phyloP scores from a whole-genome alignment of 23 tunicate genomes.

The Clavelina lepadiformis region DNA sequence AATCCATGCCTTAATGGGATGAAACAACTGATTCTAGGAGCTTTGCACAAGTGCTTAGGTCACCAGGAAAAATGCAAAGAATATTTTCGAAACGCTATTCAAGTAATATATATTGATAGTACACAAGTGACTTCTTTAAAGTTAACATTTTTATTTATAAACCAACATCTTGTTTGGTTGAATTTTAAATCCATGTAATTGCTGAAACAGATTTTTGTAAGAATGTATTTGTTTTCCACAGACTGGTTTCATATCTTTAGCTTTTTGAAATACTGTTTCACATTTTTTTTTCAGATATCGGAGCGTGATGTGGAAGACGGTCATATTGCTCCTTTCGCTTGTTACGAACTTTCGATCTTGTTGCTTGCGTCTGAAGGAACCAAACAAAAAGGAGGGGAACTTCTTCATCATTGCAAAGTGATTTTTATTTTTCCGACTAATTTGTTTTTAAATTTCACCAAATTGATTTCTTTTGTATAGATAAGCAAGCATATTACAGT shows the following conservation, averaged over 20 bases:
- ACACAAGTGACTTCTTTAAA: too few relatives aligned
- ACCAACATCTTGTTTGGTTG: too few relatives aligned
- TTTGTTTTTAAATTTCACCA: background rate
- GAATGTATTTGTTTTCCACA: too few relatives aligned
- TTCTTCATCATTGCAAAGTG: slow-evolving; percentile 66
- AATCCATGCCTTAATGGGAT: slow-evolving; percentile 46
- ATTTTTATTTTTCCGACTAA: background rate
- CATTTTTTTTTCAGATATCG: slow-evolving; percentile 33
- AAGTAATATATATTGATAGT: too few relatives aligned
- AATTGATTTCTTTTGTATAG: too few relatives aligned
- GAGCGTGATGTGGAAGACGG: slow-evolving; percentile 79
- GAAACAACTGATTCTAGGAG: slow-evolving; percentile 62
- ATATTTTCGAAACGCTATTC: slow-evolving; percentile 40
- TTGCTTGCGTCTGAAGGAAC: slow-evolving; percentile 34
- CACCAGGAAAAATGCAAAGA: slow-evolving; percentile 24
- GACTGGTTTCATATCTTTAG: background rate
- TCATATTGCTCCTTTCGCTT: slow-evolving; percentile 81
- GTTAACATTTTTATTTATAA: too few relatives aligned
- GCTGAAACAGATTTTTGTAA: too few relatives aligned
- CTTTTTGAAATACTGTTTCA: background rate
- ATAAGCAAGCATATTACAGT: too few relatives aligned
- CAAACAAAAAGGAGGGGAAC: slow-evolving; percentile 39
- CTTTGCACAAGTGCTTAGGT: slow-evolving; percentile 45
- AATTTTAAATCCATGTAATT: too few relatives aligned
- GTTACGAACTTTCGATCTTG: slow-evolving; percentile 52